These are phyloP conservation scores for Poecilia picta DNA, from an alignment of 2,797 vertebrate genomes.

Conservation along the genomic window DNA sequence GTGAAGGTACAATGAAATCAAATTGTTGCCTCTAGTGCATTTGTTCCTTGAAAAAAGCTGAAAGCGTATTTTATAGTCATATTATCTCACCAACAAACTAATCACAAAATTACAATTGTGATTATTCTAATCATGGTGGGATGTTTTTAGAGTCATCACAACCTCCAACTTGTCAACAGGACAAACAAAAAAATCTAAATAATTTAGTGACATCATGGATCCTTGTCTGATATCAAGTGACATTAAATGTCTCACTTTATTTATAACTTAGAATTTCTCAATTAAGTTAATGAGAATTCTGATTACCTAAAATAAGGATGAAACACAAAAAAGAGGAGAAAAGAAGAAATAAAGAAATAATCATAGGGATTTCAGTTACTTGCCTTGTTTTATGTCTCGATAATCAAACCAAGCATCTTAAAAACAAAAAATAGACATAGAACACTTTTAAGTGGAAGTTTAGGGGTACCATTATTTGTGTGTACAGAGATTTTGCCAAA, in stretches of 20 bases:
- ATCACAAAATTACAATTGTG: not conserved
- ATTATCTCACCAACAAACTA: not conserved
- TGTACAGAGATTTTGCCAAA: not conserved
- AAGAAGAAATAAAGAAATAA: no score
- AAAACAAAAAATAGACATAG: no score
- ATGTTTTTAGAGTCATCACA: not conserved
- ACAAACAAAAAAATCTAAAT: not conserved
- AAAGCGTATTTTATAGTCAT: not conserved
- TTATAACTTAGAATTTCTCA: no score
- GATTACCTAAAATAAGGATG: no score
- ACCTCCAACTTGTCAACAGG: not conserved
- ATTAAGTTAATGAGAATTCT: no score
- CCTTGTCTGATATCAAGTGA: no score
- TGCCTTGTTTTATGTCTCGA: no score
- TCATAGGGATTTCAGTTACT: not conserved
- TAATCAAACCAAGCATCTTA: no score
- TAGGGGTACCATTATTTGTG: not conserved
- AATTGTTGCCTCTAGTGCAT: not conserved
- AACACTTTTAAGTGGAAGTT: no score
- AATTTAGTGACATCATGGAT: no score
- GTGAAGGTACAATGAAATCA: not conserved
- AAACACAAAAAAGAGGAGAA: no score
- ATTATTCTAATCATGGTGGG: not conserved
- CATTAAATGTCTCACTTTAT: no score
- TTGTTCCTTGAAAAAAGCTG: not conserved